A percentile compares a stretch with the other conserved stretches of the same genome.
phyloP scores from a whole-genome alignment of 2,888 invertebrate species.

The Limnephilus auricula region DNA sequence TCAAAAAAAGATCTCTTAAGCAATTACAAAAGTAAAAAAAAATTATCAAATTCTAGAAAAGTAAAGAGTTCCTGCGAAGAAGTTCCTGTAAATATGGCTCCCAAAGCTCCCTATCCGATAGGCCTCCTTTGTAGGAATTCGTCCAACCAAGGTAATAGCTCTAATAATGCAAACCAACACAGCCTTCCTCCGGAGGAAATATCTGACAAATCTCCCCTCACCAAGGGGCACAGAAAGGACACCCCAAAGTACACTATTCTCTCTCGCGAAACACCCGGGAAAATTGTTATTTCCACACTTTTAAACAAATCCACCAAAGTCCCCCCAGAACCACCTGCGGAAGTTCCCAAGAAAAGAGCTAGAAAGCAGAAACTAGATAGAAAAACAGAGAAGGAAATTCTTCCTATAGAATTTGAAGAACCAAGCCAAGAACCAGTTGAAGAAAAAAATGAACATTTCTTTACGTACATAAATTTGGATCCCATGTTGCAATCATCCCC shows the following conservation, averaged over 20 bases:
- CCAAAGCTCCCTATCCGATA: conserved; percentile 58
- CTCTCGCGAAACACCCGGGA: conserved; percentile 57
- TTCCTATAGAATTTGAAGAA: not conserved
- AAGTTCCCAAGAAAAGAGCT: conserved; percentile 28
- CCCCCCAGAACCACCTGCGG: not conserved
- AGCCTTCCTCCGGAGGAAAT: not conserved
- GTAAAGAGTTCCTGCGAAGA: not conserved
- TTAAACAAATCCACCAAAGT: not conserved
- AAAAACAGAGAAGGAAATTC: not conserved
- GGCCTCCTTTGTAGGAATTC: conserved; percentile 58
- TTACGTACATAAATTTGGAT: conserved; percentile 76
- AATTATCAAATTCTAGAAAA: conserved; percentile 2
- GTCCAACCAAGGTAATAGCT: not conserved
- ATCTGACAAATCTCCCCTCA: not conserved
- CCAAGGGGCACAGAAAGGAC: not conserved
- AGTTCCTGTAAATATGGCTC: not conserved
- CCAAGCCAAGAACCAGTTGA: conserved; percentile 66
- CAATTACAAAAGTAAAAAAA: not conserved
- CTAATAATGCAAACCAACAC: not conserved
- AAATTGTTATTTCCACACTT: conserved; percentile 55
- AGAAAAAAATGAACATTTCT: conserved; percentile 70
- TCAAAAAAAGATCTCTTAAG: not conserved
- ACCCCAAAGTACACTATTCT: conserved; percentile 52
- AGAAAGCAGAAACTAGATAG: not conserved
- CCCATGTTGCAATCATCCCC: conserved; percentile 71